phyloP scores from a whole-genome alignment of 2,888 invertebrate genomes.

The Athalia circularis region DNA sequence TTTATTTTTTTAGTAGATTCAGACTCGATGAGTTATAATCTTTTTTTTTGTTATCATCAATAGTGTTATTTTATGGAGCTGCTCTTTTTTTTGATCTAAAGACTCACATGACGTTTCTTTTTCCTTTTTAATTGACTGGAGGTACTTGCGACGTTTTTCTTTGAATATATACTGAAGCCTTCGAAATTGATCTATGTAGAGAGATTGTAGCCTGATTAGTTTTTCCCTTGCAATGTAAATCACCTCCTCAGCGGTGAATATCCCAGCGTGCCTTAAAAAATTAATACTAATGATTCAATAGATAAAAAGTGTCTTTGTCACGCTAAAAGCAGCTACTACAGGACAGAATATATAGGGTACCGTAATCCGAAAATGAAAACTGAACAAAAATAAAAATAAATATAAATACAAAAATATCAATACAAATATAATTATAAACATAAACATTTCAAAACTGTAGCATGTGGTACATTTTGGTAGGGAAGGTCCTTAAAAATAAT shows the following conservation, averaged over 20 bases:
- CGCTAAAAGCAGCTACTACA: conserved; percentile 65
- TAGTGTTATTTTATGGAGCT: no score
- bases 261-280: conserved; percentile 86
- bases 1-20: conserved; percentile 44
- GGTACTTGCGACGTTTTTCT: conserved; percentile 84
- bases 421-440: conserved; percentile 11
- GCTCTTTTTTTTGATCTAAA: neutral
- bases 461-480: neutral
- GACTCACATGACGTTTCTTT: conserved; percentile 84
- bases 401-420: neutral
- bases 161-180: conserved; percentile 83
- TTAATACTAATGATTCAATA: conserved; percentile 67
- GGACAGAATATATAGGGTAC: conserved; percentile 22
- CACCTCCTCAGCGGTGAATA: conserved; percentile 93
- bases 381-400: neutral
- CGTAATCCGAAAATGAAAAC: neutral
- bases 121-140: conserved; percentile 84
- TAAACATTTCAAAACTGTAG: neutral
- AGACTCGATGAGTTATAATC: conserved; percentile 9
- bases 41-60: no score
- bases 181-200: conserved; percentile 90
- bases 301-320: conserved; percentile 59
- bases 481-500: conserved; percentile 43
- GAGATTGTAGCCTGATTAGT: conserved; percentile 84
- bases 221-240: conserved; percentile 85